Conservation (phyloP, 2,888 invertebrate genomes). For the Rugalucina vietnamica region DNA sequence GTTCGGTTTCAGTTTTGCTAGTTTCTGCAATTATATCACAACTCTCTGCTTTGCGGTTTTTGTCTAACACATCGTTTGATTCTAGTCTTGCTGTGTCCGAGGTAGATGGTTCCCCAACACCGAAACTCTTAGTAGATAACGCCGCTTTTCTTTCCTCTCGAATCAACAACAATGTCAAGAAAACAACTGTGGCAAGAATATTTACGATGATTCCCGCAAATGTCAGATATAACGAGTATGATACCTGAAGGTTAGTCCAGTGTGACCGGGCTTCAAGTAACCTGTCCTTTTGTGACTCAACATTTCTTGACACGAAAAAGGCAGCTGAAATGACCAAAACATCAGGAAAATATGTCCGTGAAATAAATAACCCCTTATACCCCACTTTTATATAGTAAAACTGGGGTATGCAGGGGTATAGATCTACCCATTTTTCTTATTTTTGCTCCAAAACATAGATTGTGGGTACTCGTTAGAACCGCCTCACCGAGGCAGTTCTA, state of each 20-base stretch:
- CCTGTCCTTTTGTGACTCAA: slow-evolving; percentile 7
- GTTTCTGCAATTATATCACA: neutral
- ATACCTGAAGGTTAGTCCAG: slow-evolving; percentile 36
- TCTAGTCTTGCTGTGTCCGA: neutral
- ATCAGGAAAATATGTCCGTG: too few species aligned
- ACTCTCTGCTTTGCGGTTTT: neutral
- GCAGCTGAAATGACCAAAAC: slow-evolving; percentile 52
- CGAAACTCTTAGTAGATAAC: slow-evolving; percentile 39
- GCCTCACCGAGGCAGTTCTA: too few species aligned
- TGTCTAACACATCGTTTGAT: neutral
- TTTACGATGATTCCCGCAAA: slow-evolving; percentile 45
- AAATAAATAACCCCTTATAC: too few species aligned
- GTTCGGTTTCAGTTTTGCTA: neutral
- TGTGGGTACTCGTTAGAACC: too few species aligned
- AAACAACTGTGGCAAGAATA: slow-evolving; percentile 33
- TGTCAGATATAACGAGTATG: slow-evolving; percentile 46
- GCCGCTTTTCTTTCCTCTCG: slow-evolving; percentile 43
- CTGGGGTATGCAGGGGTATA: too few species aligned
- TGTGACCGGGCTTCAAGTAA: slow-evolving; percentile 21
- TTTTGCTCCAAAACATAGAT: too few species aligned
- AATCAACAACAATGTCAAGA: slow-evolving; percentile 31
- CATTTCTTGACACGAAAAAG: slow-evolving; percentile 39
- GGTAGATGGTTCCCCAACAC: neutral
- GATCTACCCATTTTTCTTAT: too few species aligned
- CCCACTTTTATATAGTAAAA: too few species aligned